Evolutionary conservation across 2,113 vertebrate species (phyloP).

Genomic region (Pedetes capensis): DNA sequence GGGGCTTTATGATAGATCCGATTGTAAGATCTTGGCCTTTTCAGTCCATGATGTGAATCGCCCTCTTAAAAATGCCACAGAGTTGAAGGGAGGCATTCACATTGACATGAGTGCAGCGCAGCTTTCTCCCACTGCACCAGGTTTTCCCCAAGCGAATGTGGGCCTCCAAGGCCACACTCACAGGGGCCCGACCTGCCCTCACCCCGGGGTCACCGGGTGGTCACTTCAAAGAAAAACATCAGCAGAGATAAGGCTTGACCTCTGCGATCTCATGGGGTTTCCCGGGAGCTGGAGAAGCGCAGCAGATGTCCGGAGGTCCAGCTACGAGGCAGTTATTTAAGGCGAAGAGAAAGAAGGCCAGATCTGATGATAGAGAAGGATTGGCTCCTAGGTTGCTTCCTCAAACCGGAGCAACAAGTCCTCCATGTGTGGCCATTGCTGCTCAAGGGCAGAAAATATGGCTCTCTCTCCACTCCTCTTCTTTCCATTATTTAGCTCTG

Average conservation of each 20-base stretch:
- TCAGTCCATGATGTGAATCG: neutral
- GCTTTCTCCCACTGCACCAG: neutral
- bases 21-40: neutral
- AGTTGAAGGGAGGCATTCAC: rapidly evolving
- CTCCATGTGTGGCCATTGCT: rapidly evolving
- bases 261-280: neutral
- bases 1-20: too few relatives aligned
- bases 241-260: neutral
- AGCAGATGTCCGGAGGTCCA: rapidly evolving
- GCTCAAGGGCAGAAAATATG: rapidly evolving
- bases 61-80: neutral
- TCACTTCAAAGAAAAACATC: neutral
- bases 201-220: neutral
- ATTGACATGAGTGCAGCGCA: neutral
- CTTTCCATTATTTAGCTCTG: neutral
- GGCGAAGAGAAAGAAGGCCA: neutral
- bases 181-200: neutral
- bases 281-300: neutral
- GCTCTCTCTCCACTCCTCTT: neutral
- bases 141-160: neutral
- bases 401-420: rapidly evolving
- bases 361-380: neutral
- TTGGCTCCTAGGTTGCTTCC: neutral
- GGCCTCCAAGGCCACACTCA: rapidly evolving
- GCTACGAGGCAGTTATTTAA: neutral